Evolutionary conservation across 1,140 invertebrate genomes (phyloP).

Genomic region (Ceratosolen fusciceps): DNA sequence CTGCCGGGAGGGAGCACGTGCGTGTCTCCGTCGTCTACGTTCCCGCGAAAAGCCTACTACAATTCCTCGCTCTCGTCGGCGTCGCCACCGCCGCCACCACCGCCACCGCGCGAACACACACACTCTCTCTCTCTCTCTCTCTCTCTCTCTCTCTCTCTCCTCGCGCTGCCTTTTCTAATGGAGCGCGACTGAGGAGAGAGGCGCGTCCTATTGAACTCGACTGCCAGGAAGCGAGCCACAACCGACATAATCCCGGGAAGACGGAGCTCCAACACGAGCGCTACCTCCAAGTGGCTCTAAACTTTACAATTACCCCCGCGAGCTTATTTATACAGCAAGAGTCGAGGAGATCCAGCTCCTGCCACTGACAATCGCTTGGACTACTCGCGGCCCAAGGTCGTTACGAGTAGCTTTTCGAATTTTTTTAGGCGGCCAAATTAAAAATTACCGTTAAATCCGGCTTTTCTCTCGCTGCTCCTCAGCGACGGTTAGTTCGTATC

Average conservation of each 20-base stretch:
- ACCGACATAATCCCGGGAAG: slow-evolving; percentile 26
- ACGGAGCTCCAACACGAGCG: slow-evolving; percentile 26
- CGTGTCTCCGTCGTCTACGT: slow-evolving; percentile 56
- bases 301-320: slow-evolving; percentile 21
- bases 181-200: too few species aligned
- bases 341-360: neutral
- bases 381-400: neutral
- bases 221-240: neutral
- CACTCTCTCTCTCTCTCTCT: slow-evolving; percentile 2
- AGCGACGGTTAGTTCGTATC: too few species aligned
- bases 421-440: too few species aligned
- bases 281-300: slow-evolving; percentile 42
- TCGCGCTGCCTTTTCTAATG: too few species aligned
- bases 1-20: slow-evolving; percentile 48
- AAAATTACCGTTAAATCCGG: too few species aligned
- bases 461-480: too few species aligned
- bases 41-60: slow-evolving; percentile 29
- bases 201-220: neutral
- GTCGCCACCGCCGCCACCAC: neutral
- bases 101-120: neutral
- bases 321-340: neutral
- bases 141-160: slow-evolving; percentile 10
- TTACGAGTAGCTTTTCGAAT: too few species aligned
- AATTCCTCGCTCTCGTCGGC: too few species aligned
- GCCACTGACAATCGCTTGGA: neutral